These are phyloP conservation scores for Drosophila obscura DNA, from an alignment of 1,140 invertebrate genomes.

Conservation along the genomic window DNA sequence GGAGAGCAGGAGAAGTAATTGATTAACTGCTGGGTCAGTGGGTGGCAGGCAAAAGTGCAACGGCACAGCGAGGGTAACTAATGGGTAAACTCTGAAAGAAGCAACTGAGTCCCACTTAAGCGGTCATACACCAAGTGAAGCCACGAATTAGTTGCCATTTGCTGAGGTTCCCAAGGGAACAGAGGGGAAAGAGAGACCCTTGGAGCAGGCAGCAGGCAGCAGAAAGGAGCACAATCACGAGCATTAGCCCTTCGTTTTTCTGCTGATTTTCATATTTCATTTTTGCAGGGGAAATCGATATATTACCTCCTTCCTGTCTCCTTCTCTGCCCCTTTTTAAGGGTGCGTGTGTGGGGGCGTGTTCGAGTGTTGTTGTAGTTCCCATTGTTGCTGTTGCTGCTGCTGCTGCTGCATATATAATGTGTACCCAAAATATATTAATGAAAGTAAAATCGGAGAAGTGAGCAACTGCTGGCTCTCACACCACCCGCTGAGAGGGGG, in stretches of 20 bases:
- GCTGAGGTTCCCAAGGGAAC: slow-evolving; percentile 2
- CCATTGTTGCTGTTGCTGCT: slow-evolving; percentile 18
- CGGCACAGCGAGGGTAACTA: not conserved
- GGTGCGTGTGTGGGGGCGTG: slow-evolving; percentile 39
- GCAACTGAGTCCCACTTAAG: slow-evolving; percentile 48
- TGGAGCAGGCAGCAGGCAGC: not conserved
- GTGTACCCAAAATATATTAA: slow-evolving; percentile 10
- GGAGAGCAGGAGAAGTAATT: slow-evolving; percentile 10
- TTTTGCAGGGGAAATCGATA: slow-evolving; percentile 40
- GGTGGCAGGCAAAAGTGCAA: slow-evolving; percentile 30
- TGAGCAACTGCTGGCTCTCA: slow-evolving; percentile 33
- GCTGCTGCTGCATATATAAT: slow-evolving; percentile 29
- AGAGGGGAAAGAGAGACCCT: not conserved
- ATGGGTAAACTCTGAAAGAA: slow-evolving; percentile 8
- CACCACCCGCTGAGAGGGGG: not conserved
- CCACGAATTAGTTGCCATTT: slow-evolving; percentile 42
- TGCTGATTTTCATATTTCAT: slow-evolving; percentile 47
- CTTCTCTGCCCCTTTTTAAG: not conserved
- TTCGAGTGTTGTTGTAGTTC: slow-evolving; percentile 33
- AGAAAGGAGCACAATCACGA: slow-evolving; percentile 17
- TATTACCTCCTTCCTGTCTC: not conserved
- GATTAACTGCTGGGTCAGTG: slow-evolving; percentile 33
- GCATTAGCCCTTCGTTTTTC: slow-evolving; percentile 30
- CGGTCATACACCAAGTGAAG: slow-evolving; percentile 37
- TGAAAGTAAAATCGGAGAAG: slow-evolving; percentile 37